Percentiles rank a stretch among this genome's conserved stretches.
Evolutionary conservation across 2,888 invertebrate genomes (phyloP).

Genomic region (Sesia apiformis): DNA sequence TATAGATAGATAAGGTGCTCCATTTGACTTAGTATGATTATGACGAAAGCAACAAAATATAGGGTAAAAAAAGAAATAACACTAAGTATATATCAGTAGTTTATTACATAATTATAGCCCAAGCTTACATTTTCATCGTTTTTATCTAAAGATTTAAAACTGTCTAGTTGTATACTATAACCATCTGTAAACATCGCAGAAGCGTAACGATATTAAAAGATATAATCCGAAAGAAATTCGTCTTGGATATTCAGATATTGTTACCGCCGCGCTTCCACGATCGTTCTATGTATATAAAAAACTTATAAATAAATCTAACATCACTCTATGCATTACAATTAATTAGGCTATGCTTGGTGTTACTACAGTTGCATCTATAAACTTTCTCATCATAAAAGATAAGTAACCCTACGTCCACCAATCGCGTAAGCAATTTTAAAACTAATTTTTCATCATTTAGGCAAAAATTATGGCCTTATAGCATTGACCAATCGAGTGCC

Average conservation of each 20-base stretch:
- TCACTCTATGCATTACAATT: conserved; percentile 61
- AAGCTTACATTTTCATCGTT: conserved; percentile 68
- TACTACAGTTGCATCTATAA: conserved; percentile 55
- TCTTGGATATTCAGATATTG: background rate
- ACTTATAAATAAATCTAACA: conserved; percentile 66
- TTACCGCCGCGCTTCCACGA: conserved; percentile 22
- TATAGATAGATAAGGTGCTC: too few relatives aligned
- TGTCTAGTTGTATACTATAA: conserved; percentile 50
- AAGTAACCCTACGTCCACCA: conserved; percentile 22
- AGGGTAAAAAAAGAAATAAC: conserved; percentile 22
- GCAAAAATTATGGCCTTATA: conserved; percentile 37
- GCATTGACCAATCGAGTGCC: conserved; percentile 3
- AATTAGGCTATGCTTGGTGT: conserved; percentile 71
- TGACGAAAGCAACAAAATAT: background rate
- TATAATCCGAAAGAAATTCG: background rate
- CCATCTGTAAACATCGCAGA: conserved; percentile 41
- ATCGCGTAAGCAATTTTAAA: conserved; percentile 46
- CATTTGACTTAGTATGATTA: too few relatives aligned
- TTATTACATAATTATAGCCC: conserved; percentile 74
- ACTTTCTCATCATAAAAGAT: conserved; percentile 30
- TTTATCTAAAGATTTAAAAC: conserved; percentile 58
- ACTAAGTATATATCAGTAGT: conserved; percentile 58
- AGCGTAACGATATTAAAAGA: conserved; percentile 6
- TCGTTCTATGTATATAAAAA: conserved; percentile 41
- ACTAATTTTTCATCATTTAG: conserved; percentile 24